Evolutionary conservation across 2,113 vertebrate genomes (phyloP), one percentile per base, ranked within the genome.

Genomic region (Ramphastos sulfuratus): DNA sequence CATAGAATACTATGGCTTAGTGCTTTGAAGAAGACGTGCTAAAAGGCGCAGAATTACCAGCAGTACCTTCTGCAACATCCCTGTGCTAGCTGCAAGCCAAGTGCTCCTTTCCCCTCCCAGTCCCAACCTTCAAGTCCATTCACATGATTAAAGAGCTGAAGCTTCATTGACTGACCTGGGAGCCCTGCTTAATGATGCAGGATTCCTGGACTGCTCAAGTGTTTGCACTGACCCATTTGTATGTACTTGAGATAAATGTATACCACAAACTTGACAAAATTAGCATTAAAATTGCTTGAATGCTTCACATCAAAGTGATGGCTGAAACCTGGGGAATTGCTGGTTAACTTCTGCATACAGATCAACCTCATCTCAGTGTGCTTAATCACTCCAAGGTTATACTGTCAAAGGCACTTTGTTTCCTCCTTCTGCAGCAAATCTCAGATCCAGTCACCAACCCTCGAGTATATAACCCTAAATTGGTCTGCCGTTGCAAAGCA

Each of bases 141-240:
- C 37, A 13, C 30, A n/a, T 74, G 80, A 81, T 88, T 88, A 88
- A 88, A 82, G 80, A 85, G 50, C 37, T 67, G 90, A 92, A 85
- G 87, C 78, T 89, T 89, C 74, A 76, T 60, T 4, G 10, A 30
- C 63, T 76, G 78, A 35, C 70, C 63, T 48, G 50, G 10, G 54
- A 92, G 79, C 65, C 42, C 58, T 90, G 92, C 90, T 94, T 92
- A 95, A 92, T 95, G 95, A 75, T 90, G 95, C 90, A 54, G 44
- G 90, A 69, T 93, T 96, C 93, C 96, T 83, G 67, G 72, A 82
- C 82, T 90, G 85, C 69, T 95, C 64, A 4, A 59, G 58, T 92
- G 14, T 85, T 93, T 82, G 52, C 88, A 60, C 56, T 90, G 93
- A 88, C 76, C 92, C 61, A 39, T 93, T 90, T 88, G 61, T 90